Conservation (phyloP, 2,113 vertebrate genomes). For the Corythaixoides concolor region DNA sequence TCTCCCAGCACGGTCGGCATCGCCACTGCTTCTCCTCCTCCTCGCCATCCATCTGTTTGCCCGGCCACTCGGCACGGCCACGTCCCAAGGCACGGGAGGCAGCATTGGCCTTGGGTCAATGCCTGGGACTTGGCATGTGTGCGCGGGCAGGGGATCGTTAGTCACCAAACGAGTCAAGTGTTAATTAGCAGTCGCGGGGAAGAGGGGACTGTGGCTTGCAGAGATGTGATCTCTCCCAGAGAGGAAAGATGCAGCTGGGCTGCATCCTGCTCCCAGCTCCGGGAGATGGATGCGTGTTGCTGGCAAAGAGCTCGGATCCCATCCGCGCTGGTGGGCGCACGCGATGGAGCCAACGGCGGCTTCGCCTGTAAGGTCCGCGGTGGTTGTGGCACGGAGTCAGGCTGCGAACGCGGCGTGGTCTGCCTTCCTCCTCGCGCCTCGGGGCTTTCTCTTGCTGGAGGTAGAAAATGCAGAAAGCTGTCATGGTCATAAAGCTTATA, state of each 20-base stretch:
- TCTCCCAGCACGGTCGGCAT: not conserved
- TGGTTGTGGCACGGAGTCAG: not conserved
- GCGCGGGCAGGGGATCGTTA: not conserved
- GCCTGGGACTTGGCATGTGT: not conserved
- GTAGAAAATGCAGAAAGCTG: not conserved
- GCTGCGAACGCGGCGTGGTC: not conserved
- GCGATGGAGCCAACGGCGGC: accelerated
- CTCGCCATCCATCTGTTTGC: constrained; percentile 28
- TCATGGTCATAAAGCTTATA: not conserved
- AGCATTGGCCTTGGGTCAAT: not conserved
- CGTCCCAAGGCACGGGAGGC: not conserved
- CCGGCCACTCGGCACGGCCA: not conserved
- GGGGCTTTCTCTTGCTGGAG: not conserved
- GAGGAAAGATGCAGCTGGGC: not conserved
- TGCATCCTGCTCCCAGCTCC: accelerated
- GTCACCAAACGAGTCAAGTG: accelerated
- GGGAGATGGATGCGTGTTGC: accelerated
- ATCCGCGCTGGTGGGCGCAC: not conserved
- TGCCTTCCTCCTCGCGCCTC: not conserved
- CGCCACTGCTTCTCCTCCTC: not conserved
- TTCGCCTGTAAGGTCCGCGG: accelerated
- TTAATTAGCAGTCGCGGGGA: not conserved
- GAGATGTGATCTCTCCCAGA: not conserved
- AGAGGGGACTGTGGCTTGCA: not conserved
- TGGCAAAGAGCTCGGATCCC: not conserved